Evolutionary conservation across 2,113 vertebrate species (phyloP).

Genomic region (Gadus macrocephalus): DNA sequence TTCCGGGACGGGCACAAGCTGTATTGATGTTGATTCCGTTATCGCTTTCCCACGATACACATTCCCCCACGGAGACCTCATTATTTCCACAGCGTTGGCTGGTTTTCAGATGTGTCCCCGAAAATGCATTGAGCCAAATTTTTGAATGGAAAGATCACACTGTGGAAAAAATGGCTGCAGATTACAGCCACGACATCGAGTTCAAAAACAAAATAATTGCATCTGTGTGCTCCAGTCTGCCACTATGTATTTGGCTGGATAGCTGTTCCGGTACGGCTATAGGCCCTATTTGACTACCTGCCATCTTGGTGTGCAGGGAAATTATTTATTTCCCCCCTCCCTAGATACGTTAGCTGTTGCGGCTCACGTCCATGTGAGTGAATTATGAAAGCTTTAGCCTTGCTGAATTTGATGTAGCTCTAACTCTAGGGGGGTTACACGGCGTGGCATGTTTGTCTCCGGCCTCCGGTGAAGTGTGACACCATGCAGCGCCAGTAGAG

Average conservation of each 20-base stretch:
- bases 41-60: constrained; percentile 21
- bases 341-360: constrained; percentile 25
- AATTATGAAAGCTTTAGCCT: constrained; percentile 20
- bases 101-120: constrained; percentile 29
- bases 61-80: constrained; percentile 52
- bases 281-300: constrained; percentile 27
- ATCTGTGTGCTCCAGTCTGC: constrained; percentile 20
- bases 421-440: neutral
- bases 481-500: constrained; percentile 25
- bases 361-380: constrained; percentile 2
- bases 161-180: constrained; percentile 16
- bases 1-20: constrained; percentile 31
- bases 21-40: constrained; percentile 53
- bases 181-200: constrained; percentile 46
- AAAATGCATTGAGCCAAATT: constrained; percentile 29
- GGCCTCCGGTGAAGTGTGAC: constrained; percentile 26
- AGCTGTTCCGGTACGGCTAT: neutral
- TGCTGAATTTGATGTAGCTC: constrained; percentile 36
- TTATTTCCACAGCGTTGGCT: constrained; percentile 50
- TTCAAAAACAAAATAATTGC: constrained; percentile 22
- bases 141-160: constrained; percentile 23
- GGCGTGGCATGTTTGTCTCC: constrained; percentile 25
- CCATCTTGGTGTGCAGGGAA: constrained; percentile 37
- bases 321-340: constrained; percentile 8
- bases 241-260: constrained; percentile 18